Evolutionary conservation across 2,113 vertebrate species (phyloP), one percentile per base, ranked within the genome.

Genomic region (Hylia prasina): DNA sequence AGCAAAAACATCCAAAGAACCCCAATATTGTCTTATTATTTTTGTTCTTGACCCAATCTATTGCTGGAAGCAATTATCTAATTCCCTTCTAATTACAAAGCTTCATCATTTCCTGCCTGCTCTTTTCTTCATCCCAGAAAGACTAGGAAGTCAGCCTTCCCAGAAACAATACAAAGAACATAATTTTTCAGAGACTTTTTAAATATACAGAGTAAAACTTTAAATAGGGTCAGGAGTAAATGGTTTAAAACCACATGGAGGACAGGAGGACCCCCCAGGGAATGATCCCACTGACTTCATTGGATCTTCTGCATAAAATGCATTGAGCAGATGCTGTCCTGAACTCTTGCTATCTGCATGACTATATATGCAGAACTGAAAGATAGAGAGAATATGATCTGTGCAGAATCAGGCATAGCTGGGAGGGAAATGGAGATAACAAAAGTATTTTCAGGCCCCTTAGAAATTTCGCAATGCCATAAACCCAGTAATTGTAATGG

Each of bases 381-480:
- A 93, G 87, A 73, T 1, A 86, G 79, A 50, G 58, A 90, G 76
- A 78, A 54, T 60, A 44, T 61, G 76, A 82, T 90, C 82, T 86
- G 47, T 86, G 89, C 82, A 86, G 94, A 82, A 95, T 77, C 57
- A 44, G 91, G 56, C 81, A 60, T 63, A 93, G 82, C 63, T 40
- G 39, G 64, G 85, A 96, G 90, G 79, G 60, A 90, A 94, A 83
- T n/a, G 68, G 56, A 96, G 95, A 94, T 95, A 97, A 96, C 85
- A 68, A 42, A 96, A 96, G 87, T 81, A 88, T 95, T 94, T 91
- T 80, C 89, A 87, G 58, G 30, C 92, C 80, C 51, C 65, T 83
- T 35, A 51, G 90, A 93, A 95, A 90, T 96, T 95, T 83, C 72
- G 61, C 92, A 96, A 95, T 89, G 89, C 86, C 94, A 96, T 96